phyloP scores from a whole-genome alignment of 1,140 invertebrate genomes.

The Heliconius himera region DNA sequence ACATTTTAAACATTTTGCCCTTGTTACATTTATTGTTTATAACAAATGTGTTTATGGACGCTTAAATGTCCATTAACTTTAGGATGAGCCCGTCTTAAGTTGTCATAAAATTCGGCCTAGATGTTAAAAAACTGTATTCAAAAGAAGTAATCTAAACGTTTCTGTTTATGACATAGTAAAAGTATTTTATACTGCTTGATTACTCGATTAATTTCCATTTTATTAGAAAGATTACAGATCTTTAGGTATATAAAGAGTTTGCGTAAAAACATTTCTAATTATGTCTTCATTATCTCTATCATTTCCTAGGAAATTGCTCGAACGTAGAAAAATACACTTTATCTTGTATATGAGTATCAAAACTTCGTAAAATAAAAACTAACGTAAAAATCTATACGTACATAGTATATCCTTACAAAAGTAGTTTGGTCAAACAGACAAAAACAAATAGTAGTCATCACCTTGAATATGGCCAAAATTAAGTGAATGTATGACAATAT shows the following conservation, averaged over 20 bases:
- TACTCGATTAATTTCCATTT: not conserved
- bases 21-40: not conserved
- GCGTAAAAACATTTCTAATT: not conserved
- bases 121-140: conserved; percentile 2
- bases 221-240: not conserved
- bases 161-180: conserved; percentile 5
- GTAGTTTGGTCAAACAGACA: too few relatives aligned
- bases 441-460: too few relatives aligned
- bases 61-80: not conserved
- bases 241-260: not conserved
- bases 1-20: too few relatives aligned
- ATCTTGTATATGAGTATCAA: too few relatives aligned
- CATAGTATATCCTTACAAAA: too few relatives aligned
- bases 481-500: too few relatives aligned
- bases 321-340: not conserved
- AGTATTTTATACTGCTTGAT: not conserved
- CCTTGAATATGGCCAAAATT: too few relatives aligned
- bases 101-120: conserved; percentile 1
- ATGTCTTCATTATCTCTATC: not conserved
- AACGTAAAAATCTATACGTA: too few relatives aligned
- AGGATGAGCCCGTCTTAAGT: not conserved
- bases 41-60: not conserved
- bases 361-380: too few relatives aligned
- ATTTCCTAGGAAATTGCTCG: not conserved
- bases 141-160: not conserved